Base-by-base conservation (phyloP, 2,888 invertebrate species). In the Bembecia ichneumoniformis region DNA sequence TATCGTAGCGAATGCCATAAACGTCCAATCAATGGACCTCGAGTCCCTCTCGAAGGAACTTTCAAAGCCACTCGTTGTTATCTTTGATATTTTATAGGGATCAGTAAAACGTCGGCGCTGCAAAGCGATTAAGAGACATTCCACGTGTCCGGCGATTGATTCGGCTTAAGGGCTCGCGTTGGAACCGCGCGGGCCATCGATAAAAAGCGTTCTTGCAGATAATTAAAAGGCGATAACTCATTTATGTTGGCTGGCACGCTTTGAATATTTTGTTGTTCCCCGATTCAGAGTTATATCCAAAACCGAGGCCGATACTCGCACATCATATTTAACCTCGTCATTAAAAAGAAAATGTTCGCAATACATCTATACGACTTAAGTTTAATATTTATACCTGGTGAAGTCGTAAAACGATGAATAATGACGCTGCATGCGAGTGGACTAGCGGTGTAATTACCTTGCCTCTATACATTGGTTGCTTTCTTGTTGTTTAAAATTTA, bases 341-440 rank as follows among this genome's bases (percentile, higher is more conserved):
- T 84, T 84, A 87, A 86, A 84, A 84, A 81, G 80, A 76, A 86
- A 84, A 86, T 84, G 82, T 87, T 84, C 81, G 86, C 86, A 82
- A 83, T 84, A 71, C 82, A 78, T 79, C 82, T 84, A 84, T 83
- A 86, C 83, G 82, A 80, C 80, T 77, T 72, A 77, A 78, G 79
- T 83, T 86, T 83, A 83, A 84, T 84, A 86, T 86, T 87, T 87
- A 87, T 86, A 87, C 81, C 83, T 84, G 77, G 81, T 78, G 78
- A 73, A 79, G 83, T 84, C 87, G 82, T 87, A 86, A 87, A 86
- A 80, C 76, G 83, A 84, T 86, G 86, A 83, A 86, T 87, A 87
- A 86, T 86, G 83, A 84, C 83, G 80, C 76, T 78, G 77, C 77
- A 71, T 81, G 75, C 77, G 83, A 82, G 81, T 78, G 79, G 72